These are phyloP conservation scores for Amphilophus citrinellus DNA, from an alignment of 2,113 vertebrate species.

Conservation along the genomic window DNA sequence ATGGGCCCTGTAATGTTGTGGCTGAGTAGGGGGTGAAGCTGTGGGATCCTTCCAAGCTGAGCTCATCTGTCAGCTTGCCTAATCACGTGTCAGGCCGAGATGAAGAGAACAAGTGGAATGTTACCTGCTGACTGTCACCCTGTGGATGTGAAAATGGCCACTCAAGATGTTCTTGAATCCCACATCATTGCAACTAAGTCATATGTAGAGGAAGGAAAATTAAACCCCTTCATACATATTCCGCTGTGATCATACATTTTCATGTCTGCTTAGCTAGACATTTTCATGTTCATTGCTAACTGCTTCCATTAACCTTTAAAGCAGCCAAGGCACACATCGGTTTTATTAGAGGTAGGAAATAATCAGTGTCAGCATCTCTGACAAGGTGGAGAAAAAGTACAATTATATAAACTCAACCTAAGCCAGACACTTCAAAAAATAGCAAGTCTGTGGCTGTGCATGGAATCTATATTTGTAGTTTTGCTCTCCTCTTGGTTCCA, in stretches of 20 bases:
- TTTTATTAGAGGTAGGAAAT: slow-evolving; percentile 49
- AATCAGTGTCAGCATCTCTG: slow-evolving; percentile 56
- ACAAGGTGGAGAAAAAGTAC: slow-evolving; percentile 30
- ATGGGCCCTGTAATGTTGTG: slow-evolving; percentile 4
- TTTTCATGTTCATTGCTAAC: slow-evolving; percentile 33
- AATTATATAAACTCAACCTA: slow-evolving; percentile 43
- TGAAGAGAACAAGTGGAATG: slow-evolving; percentile 50
- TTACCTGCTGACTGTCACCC: slow-evolving; percentile 63
- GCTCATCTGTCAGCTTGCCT: slow-evolving; percentile 70
- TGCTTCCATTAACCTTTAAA: slow-evolving; percentile 42
- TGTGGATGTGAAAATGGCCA: slow-evolving; percentile 16
- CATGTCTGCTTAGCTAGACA: slow-evolving; percentile 44
- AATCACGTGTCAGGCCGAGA: slow-evolving; percentile 60
- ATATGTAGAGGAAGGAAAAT: slow-evolving; percentile 22
- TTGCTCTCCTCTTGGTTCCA: neutral
- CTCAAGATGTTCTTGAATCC: slow-evolving; percentile 20
- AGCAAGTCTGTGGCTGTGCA: neutral
- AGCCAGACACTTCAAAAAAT: slow-evolving; percentile 23
- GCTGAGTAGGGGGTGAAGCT: slow-evolving; percentile 27
- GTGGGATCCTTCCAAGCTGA: slow-evolving; percentile 61
- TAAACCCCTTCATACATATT: slow-evolving; percentile 32
- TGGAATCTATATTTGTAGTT: slow-evolving; percentile 4
- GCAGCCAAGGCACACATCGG: slow-evolving; percentile 40
- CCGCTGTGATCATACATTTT: slow-evolving; percentile 19
- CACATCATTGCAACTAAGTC: slow-evolving; percentile 9